Conservation (phyloP, 2,797 vertebrate species). For the Takifugu rubripes region DNA sequence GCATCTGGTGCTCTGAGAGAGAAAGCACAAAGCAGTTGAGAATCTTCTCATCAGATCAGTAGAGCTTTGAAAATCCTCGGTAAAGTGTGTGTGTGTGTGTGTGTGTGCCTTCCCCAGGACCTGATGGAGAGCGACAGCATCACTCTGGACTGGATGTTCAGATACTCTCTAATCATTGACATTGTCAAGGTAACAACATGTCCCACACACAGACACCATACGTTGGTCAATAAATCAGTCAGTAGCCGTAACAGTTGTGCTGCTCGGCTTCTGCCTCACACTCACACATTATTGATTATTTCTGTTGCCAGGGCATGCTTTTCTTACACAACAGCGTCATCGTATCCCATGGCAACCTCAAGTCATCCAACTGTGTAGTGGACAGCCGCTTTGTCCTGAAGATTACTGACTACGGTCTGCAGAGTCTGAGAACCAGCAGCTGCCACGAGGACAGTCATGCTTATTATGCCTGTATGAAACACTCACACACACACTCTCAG, state of each 20-base stretch:
- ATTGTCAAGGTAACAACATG: constrained; percentile 82
- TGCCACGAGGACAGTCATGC: constrained; percentile 75
- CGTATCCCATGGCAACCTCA: constrained; percentile 86
- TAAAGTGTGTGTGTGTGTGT: background rate
- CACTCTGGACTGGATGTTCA: constrained; percentile 94
- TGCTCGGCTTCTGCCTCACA: background rate
- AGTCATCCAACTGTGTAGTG: constrained; percentile 93
- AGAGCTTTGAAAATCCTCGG: too few species aligned
- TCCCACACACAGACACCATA: background rate
- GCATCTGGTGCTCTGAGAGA: background rate
- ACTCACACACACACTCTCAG: background rate
- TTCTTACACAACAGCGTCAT: constrained; percentile 89
- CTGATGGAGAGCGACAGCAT: constrained; percentile 93
- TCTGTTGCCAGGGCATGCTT: constrained; percentile 81
- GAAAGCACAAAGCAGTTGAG: constrained; percentile 10
- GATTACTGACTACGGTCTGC: constrained; percentile 88
- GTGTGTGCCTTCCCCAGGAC: constrained; percentile 70
- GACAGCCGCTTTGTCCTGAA: constrained; percentile 92
- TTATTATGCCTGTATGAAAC: constrained; percentile 79
- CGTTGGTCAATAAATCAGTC: too few species aligned
- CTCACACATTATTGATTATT: background rate
- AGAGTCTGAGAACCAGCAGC: constrained; percentile 74
- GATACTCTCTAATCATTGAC: constrained; percentile 89
- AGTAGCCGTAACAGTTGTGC: too few species aligned
- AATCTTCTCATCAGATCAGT: background rate